These are phyloP conservation scores for Coregonus sp. DNA, from an alignment of 2,797 vertebrate genomes.

Conservation along the genomic window DNA sequence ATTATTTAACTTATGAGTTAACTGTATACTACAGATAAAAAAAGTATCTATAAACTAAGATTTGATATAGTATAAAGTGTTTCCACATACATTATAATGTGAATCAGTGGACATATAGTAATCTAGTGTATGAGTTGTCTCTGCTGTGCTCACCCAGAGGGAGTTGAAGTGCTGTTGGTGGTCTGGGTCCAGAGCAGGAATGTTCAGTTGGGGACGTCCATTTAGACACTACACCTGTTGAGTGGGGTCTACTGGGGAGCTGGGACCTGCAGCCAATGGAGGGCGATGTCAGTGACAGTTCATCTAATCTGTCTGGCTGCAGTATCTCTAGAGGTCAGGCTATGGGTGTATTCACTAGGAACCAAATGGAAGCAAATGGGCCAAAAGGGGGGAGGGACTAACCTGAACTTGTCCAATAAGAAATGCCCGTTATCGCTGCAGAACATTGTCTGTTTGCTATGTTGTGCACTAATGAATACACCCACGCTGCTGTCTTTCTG, in stretches of 20 bases:
- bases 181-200: neutral
- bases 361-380: no score
- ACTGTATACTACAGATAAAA: neutral
- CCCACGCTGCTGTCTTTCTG: neutral
- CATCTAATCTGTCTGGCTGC: neutral
- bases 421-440: no score
- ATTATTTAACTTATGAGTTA: no score
- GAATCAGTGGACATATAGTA: neutral
- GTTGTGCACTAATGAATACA: no score
- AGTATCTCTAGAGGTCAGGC: no score
- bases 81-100: neutral
- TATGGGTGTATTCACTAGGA: no score
- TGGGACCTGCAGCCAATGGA: constrained; percentile 29
- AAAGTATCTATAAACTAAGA: neutral
- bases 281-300: constrained; percentile 2
- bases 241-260: constrained; percentile 29
- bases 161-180: neutral
- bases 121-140: neutral
- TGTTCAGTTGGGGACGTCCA: neutral
- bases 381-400: no score
- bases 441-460: no score
- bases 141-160: neutral
- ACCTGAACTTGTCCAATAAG: no score
- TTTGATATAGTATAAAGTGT: neutral
- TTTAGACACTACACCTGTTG: constrained; percentile 17